Conservation (phyloP, 2,797 vertebrate species). For the Meriones psammophilus region DNA sequence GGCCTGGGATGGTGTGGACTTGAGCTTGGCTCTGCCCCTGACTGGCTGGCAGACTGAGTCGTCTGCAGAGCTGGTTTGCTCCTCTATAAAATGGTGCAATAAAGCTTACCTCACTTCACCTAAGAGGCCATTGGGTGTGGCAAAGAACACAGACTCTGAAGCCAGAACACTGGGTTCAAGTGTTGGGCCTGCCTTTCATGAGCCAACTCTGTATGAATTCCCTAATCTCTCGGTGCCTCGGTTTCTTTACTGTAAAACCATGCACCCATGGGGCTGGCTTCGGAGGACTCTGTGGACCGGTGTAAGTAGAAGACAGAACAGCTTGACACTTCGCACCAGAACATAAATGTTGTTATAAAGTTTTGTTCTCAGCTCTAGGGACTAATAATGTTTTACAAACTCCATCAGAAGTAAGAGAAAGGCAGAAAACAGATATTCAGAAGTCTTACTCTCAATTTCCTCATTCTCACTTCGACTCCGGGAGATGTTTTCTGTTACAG, state of each 20-base stretch:
- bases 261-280: background rate
- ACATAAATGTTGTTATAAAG: background rate
- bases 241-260: background rate
- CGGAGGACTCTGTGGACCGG: background rate
- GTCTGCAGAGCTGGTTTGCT: constrained; percentile 60
- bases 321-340: background rate
- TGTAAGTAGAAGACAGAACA: background rate
- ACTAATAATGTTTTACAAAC: constrained; percentile 21
- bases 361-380: constrained; percentile 33
- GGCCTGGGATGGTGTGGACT: background rate
- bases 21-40: constrained; percentile 47
- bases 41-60: constrained; percentile 34
- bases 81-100: constrained; percentile 38
- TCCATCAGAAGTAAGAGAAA: background rate
- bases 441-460: background rate
- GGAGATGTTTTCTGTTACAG: background rate
- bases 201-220: background rate
- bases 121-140: constrained; percentile 6
- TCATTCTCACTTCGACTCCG: background rate
- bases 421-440: constrained; percentile 17
- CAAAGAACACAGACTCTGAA: constrained; percentile 24
- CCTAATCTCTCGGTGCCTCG: background rate
- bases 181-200: constrained; percentile 24
- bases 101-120: constrained; percentile 54
- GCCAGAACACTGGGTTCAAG: constrained; percentile 25